Evolutionary conservation across 2,888 invertebrate genomes (phyloP), one percentile per base, ranked within the genome.

Genomic region (Eudasyphora cyanicolor): DNA sequence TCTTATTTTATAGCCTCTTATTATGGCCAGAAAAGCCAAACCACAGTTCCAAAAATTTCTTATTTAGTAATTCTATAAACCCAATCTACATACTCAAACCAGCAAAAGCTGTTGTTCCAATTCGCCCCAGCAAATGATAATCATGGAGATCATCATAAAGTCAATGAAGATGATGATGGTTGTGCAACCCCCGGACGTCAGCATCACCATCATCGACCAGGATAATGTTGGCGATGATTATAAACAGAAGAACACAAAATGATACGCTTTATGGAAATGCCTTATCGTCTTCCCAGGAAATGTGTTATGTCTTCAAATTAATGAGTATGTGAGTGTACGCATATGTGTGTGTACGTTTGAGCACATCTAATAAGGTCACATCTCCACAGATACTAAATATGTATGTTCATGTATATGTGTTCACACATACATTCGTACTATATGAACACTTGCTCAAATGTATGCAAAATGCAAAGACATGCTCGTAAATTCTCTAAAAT

Each of bases 401-500:
- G 14, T 45, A 51, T 10, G 19, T 51, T 51, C 3, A 51, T 14
- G 4, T n/a, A n/a, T n/a, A n/a, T n/a, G n/a, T n/a, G n/a, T 51
- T 2, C 14, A 17, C 32, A 62, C 17, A 32, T 1, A n/a, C 29
- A n/a, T 17, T 19, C 35, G 35, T 14, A 60, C 32, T 14, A 29
- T 60, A 32, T 54, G 54, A 2, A 57, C n/a, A n/a, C n/a, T n/a
- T n/a, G n/a, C 1, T n/a, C 62, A 62, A 3, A 21, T 38, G 21
- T 19, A 64, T 35, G 35, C 35, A 64, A 35, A 64, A 64, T 35
- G 12, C 12, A 21, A 38, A 64, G 21, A 38, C 17, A 62, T 35
- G 8, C 1, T 64, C 38, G 35, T 64, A 64, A 64, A 64, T 64
- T 21, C 35, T 38, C 12, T 38, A 38, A 64, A 64, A 64, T 64